phyloP scores from a whole-genome alignment of 2,888 invertebrate genomes.

The Agonopterix heracliana region DNA sequence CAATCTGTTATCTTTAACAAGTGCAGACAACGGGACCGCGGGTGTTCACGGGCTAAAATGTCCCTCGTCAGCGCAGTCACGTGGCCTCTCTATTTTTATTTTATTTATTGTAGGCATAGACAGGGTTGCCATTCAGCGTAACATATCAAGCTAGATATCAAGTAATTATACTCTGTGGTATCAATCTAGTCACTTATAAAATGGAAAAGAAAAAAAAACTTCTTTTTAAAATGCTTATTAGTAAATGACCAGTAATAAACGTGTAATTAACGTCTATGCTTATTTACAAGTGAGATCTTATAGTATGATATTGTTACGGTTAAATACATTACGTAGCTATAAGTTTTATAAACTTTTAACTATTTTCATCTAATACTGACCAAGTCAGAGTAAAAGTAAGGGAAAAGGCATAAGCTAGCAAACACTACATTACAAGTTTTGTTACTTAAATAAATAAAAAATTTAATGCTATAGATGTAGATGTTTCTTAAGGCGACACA shows the following conservation, averaged over 20 bases:
- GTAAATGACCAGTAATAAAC: conserved; percentile 16
- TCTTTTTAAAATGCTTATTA: conserved; percentile 2
- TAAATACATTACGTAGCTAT: conserved; percentile 32
- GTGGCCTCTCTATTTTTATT: no score
- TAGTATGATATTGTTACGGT: conserved; percentile 30
- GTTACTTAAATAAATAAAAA: conserved; percentile 2
- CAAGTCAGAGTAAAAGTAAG: conserved; percentile 45
- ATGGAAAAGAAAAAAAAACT: no score
- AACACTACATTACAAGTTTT: conserved; percentile 37
- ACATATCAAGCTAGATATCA: no score
- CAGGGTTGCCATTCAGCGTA: no score
- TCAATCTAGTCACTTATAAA: no score
- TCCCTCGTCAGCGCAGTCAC: no score
- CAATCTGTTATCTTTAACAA: no score
- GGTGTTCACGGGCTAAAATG: no score
- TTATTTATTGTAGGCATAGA: no score
- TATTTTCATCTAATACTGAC: conserved; percentile 32
- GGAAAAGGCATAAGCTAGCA: conserved; percentile 51
- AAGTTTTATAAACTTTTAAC: conserved; percentile 56
- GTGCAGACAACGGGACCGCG: no score
- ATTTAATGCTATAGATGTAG: neutral
- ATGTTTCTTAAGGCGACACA: no score
- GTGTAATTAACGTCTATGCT: conserved; percentile 19
- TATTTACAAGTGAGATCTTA: conserved; percentile 69
- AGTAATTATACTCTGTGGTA: no score